phyloP scores from a whole-genome alignment of 2,888 invertebrate genomes.

The Stegophylla sp. region DNA sequence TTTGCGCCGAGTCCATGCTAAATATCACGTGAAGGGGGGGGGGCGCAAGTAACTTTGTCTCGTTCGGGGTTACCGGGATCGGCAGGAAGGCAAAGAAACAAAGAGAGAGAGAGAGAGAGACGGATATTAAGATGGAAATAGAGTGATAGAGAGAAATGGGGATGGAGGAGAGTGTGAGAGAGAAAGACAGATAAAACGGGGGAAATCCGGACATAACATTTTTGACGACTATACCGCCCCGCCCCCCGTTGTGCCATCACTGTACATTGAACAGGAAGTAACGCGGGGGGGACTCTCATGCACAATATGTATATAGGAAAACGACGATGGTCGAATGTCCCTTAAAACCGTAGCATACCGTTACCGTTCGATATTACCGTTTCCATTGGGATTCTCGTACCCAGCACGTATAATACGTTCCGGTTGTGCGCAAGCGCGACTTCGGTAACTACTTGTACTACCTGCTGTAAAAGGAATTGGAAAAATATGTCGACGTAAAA shows the following conservation, averaged over 20 bases:
- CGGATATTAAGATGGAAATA: no score
- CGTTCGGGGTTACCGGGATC: not conserved
- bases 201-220: constrained; percentile 40
- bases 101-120: no score
- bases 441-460: no score
- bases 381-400: not conserved
- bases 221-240: constrained; percentile 27
- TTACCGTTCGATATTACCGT: not conserved
- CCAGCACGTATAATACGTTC: not conserved
- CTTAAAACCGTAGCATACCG: not conserved
- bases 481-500: not conserved
- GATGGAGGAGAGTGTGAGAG: not conserved
- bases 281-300: not conserved
- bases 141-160: not conserved
- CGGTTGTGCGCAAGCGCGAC: no score
- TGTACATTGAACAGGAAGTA: constrained; percentile 21
- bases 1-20: not conserved
- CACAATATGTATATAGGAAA: constrained; percentile 15
- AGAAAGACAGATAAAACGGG: not conserved
- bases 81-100: no score
- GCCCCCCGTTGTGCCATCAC: not conserved
- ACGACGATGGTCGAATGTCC: not conserved
- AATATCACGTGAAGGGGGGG: constrained; percentile 7
- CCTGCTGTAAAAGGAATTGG: no score
- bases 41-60: not conserved